Conservation (phyloP, 2,113 vertebrate species). For the Athene noctua region DNA sequence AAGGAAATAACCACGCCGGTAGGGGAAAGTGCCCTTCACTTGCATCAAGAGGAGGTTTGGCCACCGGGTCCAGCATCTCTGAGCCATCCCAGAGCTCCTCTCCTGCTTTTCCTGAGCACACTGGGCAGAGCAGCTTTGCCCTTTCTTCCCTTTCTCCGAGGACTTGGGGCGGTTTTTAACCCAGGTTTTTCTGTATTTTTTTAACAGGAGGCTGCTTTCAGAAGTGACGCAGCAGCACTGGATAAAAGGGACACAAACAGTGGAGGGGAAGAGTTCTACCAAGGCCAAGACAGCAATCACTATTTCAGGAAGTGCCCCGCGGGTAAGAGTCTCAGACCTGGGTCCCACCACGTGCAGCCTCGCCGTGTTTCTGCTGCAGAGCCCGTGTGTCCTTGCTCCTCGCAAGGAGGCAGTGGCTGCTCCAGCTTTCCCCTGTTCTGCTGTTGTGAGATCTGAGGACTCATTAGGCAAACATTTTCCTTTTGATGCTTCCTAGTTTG, state of each 20-base stretch:
- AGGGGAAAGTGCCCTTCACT: not conserved
- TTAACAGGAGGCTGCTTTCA: rapidly evolving
- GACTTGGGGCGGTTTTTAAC: not conserved
- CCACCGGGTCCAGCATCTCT: not conserved
- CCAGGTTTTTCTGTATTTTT: rapidly evolving
- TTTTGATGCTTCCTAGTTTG: not conserved
- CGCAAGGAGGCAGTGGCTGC: not conserved
- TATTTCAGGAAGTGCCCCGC: not conserved
- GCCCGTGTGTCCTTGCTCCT: not conserved
- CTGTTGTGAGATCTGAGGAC: not conserved
- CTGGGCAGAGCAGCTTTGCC: not conserved
- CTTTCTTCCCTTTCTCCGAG: rapidly evolving
- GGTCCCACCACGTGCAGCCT: rapidly evolving
- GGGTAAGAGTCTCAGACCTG: not conserved
- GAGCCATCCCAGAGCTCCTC: not conserved
- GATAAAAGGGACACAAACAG: not conserved
- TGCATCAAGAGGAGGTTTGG: not conserved
- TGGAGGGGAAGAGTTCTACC: not conserved
- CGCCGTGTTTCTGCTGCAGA: not conserved
- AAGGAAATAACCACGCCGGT: not conserved
- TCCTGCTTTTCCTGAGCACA: rapidly evolving
- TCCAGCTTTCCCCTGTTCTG: not conserved
- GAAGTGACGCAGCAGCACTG: rapidly evolving
- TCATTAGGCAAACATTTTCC: not conserved
- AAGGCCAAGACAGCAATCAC: rapidly evolving